These are phyloP conservation scores for Chelon labrosus DNA, from an alignment of 2,797 vertebrate genomes.

Conservation along the genomic window DNA sequence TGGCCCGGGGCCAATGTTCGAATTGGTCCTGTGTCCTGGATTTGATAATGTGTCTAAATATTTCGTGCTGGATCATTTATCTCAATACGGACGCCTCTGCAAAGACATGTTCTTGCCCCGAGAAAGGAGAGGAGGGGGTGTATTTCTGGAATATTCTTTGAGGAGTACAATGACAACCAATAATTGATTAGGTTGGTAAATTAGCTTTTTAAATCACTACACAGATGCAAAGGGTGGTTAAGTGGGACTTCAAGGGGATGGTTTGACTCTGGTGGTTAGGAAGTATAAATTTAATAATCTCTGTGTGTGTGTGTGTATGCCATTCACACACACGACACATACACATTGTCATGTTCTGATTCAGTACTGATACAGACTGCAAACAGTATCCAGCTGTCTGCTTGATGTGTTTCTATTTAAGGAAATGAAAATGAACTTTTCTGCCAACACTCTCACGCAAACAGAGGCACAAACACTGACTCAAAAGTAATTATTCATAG, in stretches of 20 bases:
- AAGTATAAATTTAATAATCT: neutral
- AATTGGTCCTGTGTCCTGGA: conserved; percentile 46
- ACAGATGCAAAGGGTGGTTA: conserved; percentile 36
- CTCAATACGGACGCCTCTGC: conserved; percentile 56
- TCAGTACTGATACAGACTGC: conserved; percentile 29
- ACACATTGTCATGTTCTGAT: no score
- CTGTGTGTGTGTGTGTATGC: neutral
- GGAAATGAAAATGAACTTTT: conserved; percentile 46
- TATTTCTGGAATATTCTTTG: conserved; percentile 49
- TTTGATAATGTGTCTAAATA: conserved; percentile 59
- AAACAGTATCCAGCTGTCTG: conserved; percentile 34
- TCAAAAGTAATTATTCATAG: conserved; percentile 53
- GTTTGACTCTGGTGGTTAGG: conserved; percentile 24
- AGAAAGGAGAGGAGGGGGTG: conserved; percentile 20
- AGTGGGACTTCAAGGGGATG: conserved; percentile 19
- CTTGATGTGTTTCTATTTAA: conserved; percentile 54
- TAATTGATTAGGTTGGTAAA: conserved; percentile 58
- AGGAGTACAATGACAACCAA: conserved; percentile 56
- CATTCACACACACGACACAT: neutral
- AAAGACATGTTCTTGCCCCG: conserved; percentile 38
- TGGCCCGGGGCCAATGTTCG: conserved; percentile 40
- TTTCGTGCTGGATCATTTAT: conserved; percentile 55
- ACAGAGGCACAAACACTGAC: conserved; percentile 30
- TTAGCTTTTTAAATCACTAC: conserved; percentile 53
- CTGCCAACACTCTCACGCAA: conserved; percentile 12